Percentiles rank a stretch among this genome's conserved stretches.
Evolutionary conservation across 1,140 invertebrate genomes (phyloP).

Genomic region (Macrobrachium rosenbergii): DNA sequence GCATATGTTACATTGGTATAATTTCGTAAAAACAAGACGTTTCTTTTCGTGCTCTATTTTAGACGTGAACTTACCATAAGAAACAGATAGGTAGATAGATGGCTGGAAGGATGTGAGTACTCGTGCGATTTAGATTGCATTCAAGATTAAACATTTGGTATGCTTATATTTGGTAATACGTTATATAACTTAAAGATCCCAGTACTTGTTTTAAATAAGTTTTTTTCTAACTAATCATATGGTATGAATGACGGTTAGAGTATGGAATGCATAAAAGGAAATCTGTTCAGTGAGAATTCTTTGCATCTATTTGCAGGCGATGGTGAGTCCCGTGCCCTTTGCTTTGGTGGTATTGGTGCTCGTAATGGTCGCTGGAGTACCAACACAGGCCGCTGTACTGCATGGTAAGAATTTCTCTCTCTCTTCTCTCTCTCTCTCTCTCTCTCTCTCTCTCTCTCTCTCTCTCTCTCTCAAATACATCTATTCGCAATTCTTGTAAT

Average conservation of each 20-base stretch:
- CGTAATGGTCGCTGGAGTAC: neutral
- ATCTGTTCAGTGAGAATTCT: neutral
- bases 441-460: constrained; percentile 6
- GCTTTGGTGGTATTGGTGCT: constrained; percentile 25
- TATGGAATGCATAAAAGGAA: too few relatives aligned
- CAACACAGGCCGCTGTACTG: neutral
- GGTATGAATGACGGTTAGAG: too few relatives aligned
- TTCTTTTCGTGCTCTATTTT: too few relatives aligned
- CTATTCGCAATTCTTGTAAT: neutral
- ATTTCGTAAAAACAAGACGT: too few relatives aligned
- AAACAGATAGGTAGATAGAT: neutral
- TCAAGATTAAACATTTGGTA: too few relatives aligned
- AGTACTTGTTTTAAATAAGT: too few relatives aligned
- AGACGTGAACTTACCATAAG: too few relatives aligned
- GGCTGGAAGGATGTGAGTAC: neutral
- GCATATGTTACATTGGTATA: too few relatives aligned
- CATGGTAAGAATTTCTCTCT: constrained; percentile 14
- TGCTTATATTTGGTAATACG: too few relatives aligned
- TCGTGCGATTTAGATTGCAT: too few relatives aligned
- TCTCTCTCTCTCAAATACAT: neutral
- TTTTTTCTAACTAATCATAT: too few relatives aligned
- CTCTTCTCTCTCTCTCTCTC: constrained; percentile 8
- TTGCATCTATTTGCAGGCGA: constrained; percentile 5
- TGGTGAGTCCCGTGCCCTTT: constrained; percentile 7
- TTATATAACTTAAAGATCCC: neutral